phyloP scores from a whole-genome alignment of 2,113 vertebrate genomes.

The Pogonocichla stellata region DNA sequence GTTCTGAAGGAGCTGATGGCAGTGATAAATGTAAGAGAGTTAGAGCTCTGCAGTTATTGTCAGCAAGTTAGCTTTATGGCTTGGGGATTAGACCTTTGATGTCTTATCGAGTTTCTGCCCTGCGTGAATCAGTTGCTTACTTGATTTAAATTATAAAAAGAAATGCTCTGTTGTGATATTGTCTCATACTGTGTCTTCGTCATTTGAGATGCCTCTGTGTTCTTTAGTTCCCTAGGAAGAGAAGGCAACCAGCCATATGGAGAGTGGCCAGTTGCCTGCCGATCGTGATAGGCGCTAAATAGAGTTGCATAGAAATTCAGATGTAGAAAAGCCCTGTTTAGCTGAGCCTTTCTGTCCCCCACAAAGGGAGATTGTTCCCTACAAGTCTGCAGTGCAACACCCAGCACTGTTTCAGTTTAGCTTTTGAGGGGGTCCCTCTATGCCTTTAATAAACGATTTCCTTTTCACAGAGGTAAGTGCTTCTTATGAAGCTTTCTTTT shows the following conservation, averaged over 20 bases:
- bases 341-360: neutral
- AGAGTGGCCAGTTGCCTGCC: constrained; percentile 53
- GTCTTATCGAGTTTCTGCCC: constrained; percentile 51
- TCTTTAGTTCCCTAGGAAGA: constrained; percentile 33
- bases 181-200: constrained; percentile 54
- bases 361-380: constrained; percentile 43
- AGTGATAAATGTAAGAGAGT: constrained; percentile 55
- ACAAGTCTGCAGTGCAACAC: neutral
- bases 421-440: neutral
- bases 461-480: neutral
- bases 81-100: constrained; percentile 53
- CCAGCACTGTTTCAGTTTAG: neutral
- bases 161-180: constrained; percentile 40
- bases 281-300: neutral
- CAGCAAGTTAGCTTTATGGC: constrained; percentile 49
- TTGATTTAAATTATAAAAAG: constrained; percentile 62
- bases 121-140: constrained; percentile 55
- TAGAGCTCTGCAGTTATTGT: constrained; percentile 40
- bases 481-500: neutral
- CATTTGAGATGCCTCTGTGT: constrained; percentile 46
- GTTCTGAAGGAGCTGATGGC: constrained; percentile 47
- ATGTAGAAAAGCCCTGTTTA: constrained; percentile 7
- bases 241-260: constrained; percentile 58
- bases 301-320: constrained; percentile 6
- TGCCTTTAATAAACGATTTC: neutral